Conservation (phyloP, 2,113 vertebrate genomes). For the Pygoscelis adeliae region DNA sequence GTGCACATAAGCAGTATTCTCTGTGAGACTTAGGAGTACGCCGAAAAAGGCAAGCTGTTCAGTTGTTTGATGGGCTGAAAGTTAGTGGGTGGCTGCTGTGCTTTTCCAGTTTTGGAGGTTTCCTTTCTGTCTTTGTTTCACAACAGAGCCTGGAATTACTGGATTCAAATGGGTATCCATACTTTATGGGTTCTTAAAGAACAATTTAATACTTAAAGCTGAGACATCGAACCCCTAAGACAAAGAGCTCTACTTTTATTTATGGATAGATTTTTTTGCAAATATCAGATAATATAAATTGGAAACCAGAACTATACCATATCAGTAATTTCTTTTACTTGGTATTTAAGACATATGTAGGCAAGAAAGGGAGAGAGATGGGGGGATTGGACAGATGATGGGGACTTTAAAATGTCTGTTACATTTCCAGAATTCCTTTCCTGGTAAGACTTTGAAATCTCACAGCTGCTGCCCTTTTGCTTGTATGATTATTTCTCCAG, state of each 20-base stretch:
- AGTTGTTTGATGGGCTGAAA: background rate
- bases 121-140: background rate
- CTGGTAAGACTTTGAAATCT: conserved; percentile 37
- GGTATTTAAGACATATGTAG: background rate
- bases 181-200: background rate
- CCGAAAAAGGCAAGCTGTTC: background rate
- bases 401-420: conserved; percentile 2
- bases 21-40: background rate
- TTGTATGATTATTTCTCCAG: conserved; percentile 21
- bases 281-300: background rate
- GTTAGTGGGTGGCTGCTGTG: background rate
- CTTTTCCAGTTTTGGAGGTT: background rate
- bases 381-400: background rate
- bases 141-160: background rate
- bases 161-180: background rate
- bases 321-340: background rate
- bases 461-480: conserved; percentile 35
- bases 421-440: conserved; percentile 46
- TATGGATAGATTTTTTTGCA: background rate
- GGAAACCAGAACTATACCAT: background rate
- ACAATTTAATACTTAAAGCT: background rate
- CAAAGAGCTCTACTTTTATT: background rate
- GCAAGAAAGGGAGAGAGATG: background rate
- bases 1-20: background rate
- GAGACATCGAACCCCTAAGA: background rate